Evolutionary conservation across 2,888 invertebrate species (phyloP), one percentile per base, ranked within the genome.

Genomic region (Adela reaumurella): DNA sequence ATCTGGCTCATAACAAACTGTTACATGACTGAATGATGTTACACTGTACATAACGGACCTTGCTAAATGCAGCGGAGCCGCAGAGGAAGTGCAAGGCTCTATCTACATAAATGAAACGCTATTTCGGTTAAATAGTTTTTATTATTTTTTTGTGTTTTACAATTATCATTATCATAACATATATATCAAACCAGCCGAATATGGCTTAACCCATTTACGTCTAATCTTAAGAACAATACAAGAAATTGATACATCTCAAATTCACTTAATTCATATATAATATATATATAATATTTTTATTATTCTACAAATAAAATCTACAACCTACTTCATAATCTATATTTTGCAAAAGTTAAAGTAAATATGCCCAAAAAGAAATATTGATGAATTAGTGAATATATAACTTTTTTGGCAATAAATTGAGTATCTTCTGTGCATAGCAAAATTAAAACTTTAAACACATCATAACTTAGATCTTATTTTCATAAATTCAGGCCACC

Each of bases 401-500:
- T 77, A 73, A 78, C 74, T 79, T 81, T 80, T 55, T 81, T 80
- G 80, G 80, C 80, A 81, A 80, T 79, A 77, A 74, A 79, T 74
- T 81, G 80, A 81, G 80, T 81, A 81, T 81, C 79, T 77, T 78
- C 73, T 78, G 78, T 79, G 78, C 79, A 80, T 77, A 78, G 77
- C 77, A 78, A 78, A 74, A 76, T 62, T 76, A 74, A 76, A 70
- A 70, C 70, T 76, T 78, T 73, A 19, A 76, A 76, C 68, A 74
- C 74, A 76, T n/a, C n/a, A n/a, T 78, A 78, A 78, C 78, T 76
- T 76, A 78, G 74, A 77, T 76, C 76, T 78, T 77, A 78, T 74
- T 70, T 63, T 73, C 76, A 76, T 74, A 76, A n/a, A 14, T 14
- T 35, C 76, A 78, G 78, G 78, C 78, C 77, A 78, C 78, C 77